Percentiles rank a stretch among this genome's conserved stretches.
Evolutionary conservation across 1,140 invertebrate genomes (phyloP).

Genomic region (Aphelenchoides besseyi): DNA sequence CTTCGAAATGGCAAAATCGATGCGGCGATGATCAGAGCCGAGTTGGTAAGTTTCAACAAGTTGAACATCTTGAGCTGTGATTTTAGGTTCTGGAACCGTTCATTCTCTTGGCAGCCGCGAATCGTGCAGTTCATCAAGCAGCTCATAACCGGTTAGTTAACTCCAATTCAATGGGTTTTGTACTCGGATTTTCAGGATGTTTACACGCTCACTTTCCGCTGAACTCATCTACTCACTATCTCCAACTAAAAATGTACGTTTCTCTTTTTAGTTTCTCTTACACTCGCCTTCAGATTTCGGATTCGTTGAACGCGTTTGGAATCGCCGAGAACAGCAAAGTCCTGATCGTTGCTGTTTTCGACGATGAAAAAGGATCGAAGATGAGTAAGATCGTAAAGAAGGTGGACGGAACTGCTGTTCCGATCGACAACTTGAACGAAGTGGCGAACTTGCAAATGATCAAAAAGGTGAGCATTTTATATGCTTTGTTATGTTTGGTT

Average conservation of each 20-base stretch:
- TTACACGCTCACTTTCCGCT: conserved; percentile 50
- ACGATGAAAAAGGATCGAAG: conserved; percentile 47
- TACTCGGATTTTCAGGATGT: too few relatives aligned
- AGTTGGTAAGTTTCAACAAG: conserved; percentile 41
- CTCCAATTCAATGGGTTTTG: too few relatives aligned
- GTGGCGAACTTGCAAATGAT: conserved; percentile 32
- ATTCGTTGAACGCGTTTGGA: conserved; percentile 53
- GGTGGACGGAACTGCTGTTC: conserved; percentile 43
- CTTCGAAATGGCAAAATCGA: conserved; percentile 53
- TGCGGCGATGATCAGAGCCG: conserved; percentile 55
- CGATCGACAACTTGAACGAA: conserved; percentile 36
- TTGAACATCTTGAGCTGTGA: conserved; percentile 16
- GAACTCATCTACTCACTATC: conserved; percentile 58
- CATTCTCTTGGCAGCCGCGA: conserved; percentile 55
- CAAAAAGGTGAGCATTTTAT: conserved; percentile 37
- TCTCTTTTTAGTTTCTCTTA: conserved; percentile 17
- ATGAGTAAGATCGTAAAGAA: conserved; percentile 49
- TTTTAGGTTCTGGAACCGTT: conserved; percentile 56
- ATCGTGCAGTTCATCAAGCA: conserved; percentile 57
- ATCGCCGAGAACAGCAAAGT: conserved; percentile 43
- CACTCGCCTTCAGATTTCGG: conserved; percentile 41
- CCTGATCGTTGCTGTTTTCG: conserved; percentile 50
- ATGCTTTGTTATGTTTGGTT: background rate
- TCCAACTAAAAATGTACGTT: conserved; percentile 53
- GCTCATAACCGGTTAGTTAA: too few relatives aligned